Base-by-base conservation (phyloP, 1,140 invertebrate species). In the Bombus cullumanus region DNA sequence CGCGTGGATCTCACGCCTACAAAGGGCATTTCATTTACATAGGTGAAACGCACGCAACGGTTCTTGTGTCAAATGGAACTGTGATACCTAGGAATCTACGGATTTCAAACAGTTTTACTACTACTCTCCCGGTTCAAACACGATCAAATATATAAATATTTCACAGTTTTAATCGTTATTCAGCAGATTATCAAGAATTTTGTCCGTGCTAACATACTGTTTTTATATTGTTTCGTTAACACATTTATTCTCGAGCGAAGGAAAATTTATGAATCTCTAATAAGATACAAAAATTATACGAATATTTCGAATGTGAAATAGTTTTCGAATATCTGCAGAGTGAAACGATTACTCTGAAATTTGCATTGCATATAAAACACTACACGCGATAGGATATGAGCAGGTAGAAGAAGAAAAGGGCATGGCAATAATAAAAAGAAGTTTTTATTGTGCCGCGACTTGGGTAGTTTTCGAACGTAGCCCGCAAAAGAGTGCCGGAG, bases 361-460 rank as follows among this genome's bases (percentile, higher is more conserved):
- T 57, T n/a, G 12, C 34, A 22, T 68, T 69, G 81, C 25, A 59
- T 69, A 34, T 68, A 78, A 57, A 57, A 28, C n/a, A 39, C 37
- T 34, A n/a, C 41, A 0, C 22, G 59, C 31, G 77, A 72, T 79
- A 31, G 59, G 15, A 15, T 12, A 72, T 1, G 53, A 4, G 1
- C 41, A 34, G 62, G 72, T 64, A 37, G 37, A 37, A 68, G 64
- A 66, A 31, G n/a, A 10, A 10, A 22, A 34, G 34, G 1, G 34
- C 15, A n/a, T 74, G 62, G 53, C 86, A 73, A 85, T 87, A 87
- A 90, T 91, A 91, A 88, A 91, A 86, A 85, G 80, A 75, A 69
- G 69, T 82, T 87, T 85, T 88, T 86, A 89, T 91, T 81, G 86
- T 69, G 81, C 73, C 68, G 66, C 59, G 86, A 90, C 86, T 88